Evolutionary conservation across 2,113 vertebrate species (phyloP), one percentile per base, ranked within the genome.

Genomic region (Sinocyclocheilus anophthalmus): DNA sequence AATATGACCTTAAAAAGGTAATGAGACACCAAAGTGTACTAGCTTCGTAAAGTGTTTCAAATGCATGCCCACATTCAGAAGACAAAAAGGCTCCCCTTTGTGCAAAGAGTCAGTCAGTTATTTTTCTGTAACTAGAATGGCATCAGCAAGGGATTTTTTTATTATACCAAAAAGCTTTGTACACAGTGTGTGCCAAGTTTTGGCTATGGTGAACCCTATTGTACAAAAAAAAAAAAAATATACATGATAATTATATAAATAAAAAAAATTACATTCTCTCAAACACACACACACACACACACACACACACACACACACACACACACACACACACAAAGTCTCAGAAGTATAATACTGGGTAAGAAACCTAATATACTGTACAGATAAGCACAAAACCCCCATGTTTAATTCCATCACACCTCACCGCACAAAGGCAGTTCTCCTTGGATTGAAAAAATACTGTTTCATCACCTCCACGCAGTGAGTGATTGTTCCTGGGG

Each of bases 351-450:
- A 86, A 50, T 37, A 82, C 57, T 73, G 39, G 65, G 67, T 55
- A 55, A 69, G 81, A 45, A 78, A 81, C 65, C 33, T 18, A 84
- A 81, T 5, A 22, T 53, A 82, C 65, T 67, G 14, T 55, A 61
- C 78, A 20, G 65, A 67, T 78, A 42, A 24, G 26, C 80, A 37
- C 48, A 39, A 65, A 22, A 11, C 30, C 33, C 26, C 81, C 48
- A 53, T 33, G 24, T 53, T 48, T 24, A 86, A 84, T 77, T 84
- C 65, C 39, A 81, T 83, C 72, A 85, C 73, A 85, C 70, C 39
- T 85, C 85, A 61, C 30, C 85, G 86, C 65, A 82, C 85, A 87
- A 77, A 65, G 73, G 65, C 67, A 67, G 65, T 77, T 85, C 61
- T 61, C 73, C 78, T 85, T 78, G 77, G 37, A 69, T 63, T 86